These are phyloP conservation scores for Ceratosolen fusciceps DNA, from an alignment of 1,140 invertebrate species.

Conservation along the genomic window DNA sequence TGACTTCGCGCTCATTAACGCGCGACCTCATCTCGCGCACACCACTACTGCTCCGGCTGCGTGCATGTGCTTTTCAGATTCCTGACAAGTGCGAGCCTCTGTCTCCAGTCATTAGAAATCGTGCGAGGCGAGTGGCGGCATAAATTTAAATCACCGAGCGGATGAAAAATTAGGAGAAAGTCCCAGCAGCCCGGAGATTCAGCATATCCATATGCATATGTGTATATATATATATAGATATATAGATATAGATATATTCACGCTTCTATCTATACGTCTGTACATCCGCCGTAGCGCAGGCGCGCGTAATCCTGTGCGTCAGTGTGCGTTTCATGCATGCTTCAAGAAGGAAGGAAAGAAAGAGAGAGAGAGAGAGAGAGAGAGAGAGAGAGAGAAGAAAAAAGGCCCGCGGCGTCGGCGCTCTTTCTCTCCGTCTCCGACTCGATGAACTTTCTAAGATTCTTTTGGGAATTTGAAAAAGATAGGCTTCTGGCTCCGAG, in stretches of 20 bases:
- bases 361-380: too few relatives aligned
- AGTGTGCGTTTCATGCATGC: too few relatives aligned
- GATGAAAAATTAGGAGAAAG: slow-evolving; percentile 25
- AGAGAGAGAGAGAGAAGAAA: too few relatives aligned
- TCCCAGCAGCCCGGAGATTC: too few relatives aligned
- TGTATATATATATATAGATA: too few relatives aligned
- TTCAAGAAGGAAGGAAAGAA: too few relatives aligned
- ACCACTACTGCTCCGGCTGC: too few relatives aligned
- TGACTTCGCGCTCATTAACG: neutral
- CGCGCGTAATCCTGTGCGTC: too few relatives aligned
- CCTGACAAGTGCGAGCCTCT: neutral
- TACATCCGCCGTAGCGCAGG: too few relatives aligned
- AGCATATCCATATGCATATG: too few relatives aligned
- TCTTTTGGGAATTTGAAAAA: neutral
- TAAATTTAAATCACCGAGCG: neutral
- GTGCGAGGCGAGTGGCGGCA: neutral
- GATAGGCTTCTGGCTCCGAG: neutral
- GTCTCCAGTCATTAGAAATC: neutral
- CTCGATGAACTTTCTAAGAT: slow-evolving; percentile 2
- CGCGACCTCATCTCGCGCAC: neutral
- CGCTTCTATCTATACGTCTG: too few relatives aligned
- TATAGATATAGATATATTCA: slow-evolving; percentile 2
- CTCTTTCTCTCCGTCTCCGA: neutral
- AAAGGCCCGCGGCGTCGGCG: too few relatives aligned
- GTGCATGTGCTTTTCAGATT: neutral